Conservation (phyloP, 1,140 invertebrate species). For the Neodiprion virginianus region DNA sequence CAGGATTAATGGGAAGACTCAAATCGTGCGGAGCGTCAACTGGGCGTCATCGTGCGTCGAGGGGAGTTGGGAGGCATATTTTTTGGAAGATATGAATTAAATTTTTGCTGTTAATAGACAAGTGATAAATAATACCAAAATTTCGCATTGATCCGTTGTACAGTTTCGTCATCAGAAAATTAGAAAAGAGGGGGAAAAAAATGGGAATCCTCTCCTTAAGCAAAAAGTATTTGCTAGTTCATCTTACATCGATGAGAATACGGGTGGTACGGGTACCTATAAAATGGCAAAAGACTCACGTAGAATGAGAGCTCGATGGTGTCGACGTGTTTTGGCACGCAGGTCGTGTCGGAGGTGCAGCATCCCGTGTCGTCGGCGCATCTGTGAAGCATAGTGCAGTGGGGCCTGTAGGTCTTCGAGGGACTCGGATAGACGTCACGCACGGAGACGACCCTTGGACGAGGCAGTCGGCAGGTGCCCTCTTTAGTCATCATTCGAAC, state of each 20-base stretch:
- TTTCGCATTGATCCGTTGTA: no score
- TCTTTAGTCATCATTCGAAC: constrained; percentile 64
- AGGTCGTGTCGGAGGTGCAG: constrained; percentile 69
- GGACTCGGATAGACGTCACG: constrained; percentile 70
- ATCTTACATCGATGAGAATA: no score
- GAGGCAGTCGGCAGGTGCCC: constrained; percentile 69
- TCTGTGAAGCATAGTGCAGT: constrained; percentile 76
- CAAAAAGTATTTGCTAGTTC: no score
- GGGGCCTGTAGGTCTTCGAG: constrained; percentile 74
- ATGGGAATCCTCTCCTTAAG: no score
- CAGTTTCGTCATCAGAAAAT: neutral
- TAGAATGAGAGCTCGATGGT: constrained; percentile 74
- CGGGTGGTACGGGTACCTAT: neutral
- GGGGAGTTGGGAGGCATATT: no score
- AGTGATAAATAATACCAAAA: no score
- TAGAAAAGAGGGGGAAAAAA: neutral
- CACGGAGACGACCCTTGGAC: constrained; percentile 68
- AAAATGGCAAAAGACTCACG: constrained; percentile 64
- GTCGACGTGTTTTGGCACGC: constrained; percentile 70
- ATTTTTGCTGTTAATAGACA: no score
- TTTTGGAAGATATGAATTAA: no score
- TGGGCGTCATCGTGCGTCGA: no score
- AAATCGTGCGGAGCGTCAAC: no score
- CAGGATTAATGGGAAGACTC: no score
- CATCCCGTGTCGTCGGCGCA: constrained; percentile 83